Evolutionary conservation across 1,140 invertebrate species (phyloP).

Genomic region (Cydia fagiglandana): DNA sequence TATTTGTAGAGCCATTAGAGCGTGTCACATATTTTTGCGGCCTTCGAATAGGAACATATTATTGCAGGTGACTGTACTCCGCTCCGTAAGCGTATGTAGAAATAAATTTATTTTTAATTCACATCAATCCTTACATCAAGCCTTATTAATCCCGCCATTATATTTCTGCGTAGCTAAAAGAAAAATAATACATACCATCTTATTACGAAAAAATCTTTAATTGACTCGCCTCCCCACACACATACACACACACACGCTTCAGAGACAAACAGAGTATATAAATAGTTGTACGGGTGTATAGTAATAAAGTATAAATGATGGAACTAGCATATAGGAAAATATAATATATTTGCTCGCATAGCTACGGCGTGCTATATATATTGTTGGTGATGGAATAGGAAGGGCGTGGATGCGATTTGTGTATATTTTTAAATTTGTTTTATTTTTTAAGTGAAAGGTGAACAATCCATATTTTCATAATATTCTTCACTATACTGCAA

Average conservation of each 20-base stretch:
- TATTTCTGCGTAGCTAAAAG: slow-evolving; percentile 23
- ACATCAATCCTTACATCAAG: not conserved
- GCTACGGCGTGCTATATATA: slow-evolving; percentile 69
- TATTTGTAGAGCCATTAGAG: no score
- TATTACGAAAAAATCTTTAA: slow-evolving; percentile 75
- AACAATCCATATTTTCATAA: no score
- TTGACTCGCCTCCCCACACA: slow-evolving; percentile 54
- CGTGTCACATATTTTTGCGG: no score
- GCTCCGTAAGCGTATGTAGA: not conserved
- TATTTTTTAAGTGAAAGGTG: not conserved
- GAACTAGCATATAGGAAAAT: slow-evolving; percentile 77
- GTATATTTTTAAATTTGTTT: slow-evolving; percentile 29
- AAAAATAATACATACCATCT: slow-evolving; percentile 50
- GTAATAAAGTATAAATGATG: slow-evolving; percentile 79
- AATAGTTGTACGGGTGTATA: slow-evolving; percentile 72
- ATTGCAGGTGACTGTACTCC: no score
- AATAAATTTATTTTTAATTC: not conserved
- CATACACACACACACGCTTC: slow-evolving; percentile 39
- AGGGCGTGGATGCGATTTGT: slow-evolving; percentile 46
- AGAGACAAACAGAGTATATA: slow-evolving; percentile 66
- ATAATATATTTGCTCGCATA: slow-evolving; percentile 76
- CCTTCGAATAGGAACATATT: no score
- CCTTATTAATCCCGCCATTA: not conserved
- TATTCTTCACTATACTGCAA: no score
- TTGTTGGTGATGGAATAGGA: slow-evolving; percentile 61